Evolutionary conservation across 2,797 vertebrate genomes (phyloP), one percentile per base, ranked within the genome.

Genomic region (Acomys russatus): DNA sequence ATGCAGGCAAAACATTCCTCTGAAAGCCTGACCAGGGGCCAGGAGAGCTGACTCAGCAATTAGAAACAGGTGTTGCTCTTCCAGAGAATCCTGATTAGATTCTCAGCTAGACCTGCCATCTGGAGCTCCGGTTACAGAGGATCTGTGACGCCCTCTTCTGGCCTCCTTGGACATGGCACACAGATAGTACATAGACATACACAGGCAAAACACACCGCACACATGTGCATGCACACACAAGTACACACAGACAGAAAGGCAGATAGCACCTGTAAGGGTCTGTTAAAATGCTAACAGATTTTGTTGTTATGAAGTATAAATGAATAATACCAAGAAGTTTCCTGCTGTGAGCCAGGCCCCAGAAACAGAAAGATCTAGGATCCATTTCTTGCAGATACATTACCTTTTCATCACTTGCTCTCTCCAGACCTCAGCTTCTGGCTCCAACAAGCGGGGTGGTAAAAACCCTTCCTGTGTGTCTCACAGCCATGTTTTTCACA

Each of bases 371-470:
- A 61, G 59, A 66, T 17, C 51, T 87, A 94, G 79, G n/a, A 28
- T 18, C 85, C 33, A 3, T n/a, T 33, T 64, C 51, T 18, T 1
- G 23, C 51, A 10, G 20, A 12, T 2, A 9, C 68, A 38, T 56
- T 64, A 74, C 66, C 77, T 68, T 77, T 59, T 9, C 1, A 6
- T 82, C 70, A 9, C 44, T 63, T 33, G n/a, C 30, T 44, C 22
- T 86, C 49, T 66, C 33, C 17, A 64, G 38, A 63, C n/a, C 51
- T 94, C 94, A 63, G 83, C 73, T 85, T 76, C 70, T 63, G 70
- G 54, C 4, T 79, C 68, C 88, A 82, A 66, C 78, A 38, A 73
- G 3, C 54, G 28, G 68, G 44, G 23, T 28, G 3, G 38, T 44
- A n/a, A 44, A 18, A 51, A 12, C 5, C 79, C 71, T 63, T 30